phyloP scores from a whole-genome alignment of 1,140 invertebrate species.

The Lethrus apterus region DNA sequence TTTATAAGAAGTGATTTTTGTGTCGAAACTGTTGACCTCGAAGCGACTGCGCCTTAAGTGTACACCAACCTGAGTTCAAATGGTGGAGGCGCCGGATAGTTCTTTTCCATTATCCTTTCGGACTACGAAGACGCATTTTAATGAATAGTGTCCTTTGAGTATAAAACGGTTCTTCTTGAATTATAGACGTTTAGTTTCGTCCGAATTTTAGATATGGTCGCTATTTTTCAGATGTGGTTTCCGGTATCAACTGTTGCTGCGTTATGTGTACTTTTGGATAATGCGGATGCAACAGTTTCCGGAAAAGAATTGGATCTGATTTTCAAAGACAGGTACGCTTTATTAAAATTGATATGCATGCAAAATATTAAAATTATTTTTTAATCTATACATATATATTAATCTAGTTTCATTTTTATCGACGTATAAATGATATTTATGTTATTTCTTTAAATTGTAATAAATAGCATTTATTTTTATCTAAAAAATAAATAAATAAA shows the following conservation, averaged over 20 bases:
- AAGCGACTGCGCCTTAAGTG: constrained; percentile 20
- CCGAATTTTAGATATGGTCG: constrained; percentile 9
- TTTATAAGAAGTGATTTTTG: constrained; percentile 26
- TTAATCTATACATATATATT: too few species aligned
- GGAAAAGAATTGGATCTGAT: constrained; percentile 42
- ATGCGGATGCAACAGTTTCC: constrained; percentile 17
- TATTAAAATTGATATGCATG: too few species aligned
- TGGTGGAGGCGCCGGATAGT: constrained; percentile 20
- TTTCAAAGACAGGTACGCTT: constrained; percentile 42
- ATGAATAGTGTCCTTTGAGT: neutral
- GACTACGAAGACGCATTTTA: constrained; percentile 3
- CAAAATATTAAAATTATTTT: too few species aligned
- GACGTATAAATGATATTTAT: too few species aligned
- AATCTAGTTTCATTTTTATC: too few species aligned
- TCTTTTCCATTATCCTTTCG: constrained; percentile 18
- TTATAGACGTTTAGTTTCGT: neutral
- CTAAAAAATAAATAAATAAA: too few species aligned
- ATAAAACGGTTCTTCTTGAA: neutral
- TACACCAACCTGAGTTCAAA: constrained; percentile 19
- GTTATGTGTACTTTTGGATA: constrained; percentile 27
- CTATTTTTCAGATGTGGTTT: constrained; percentile 24
- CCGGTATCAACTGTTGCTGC: constrained; percentile 30
- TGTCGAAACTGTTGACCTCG: constrained; percentile 17
- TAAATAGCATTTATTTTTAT: too few species aligned
- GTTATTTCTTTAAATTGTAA: too few species aligned